Conservation (phyloP, 2,888 invertebrate genomes). For the Lithophane semibrunnea region DNA sequence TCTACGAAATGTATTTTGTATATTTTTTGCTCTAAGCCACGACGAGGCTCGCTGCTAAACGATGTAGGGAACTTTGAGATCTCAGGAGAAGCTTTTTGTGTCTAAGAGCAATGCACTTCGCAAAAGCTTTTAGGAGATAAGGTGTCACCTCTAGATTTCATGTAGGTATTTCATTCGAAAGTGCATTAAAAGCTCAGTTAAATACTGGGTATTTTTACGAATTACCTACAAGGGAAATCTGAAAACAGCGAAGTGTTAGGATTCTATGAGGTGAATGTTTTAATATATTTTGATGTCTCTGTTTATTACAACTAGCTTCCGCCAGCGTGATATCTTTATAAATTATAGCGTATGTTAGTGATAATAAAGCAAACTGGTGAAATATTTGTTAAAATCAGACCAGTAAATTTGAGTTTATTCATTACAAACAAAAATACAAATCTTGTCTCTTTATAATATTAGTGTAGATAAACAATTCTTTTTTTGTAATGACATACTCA, state of each 20-base stretch:
- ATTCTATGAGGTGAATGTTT: background rate
- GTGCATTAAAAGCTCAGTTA: constrained; percentile 1
- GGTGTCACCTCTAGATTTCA: background rate
- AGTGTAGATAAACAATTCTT: background rate
- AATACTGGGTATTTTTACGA: constrained; percentile 6
- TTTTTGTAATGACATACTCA: background rate
- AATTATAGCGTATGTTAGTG: no score
- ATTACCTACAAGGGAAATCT: background rate
- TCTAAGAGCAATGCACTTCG: constrained; percentile 21
- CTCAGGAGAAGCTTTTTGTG: constrained; percentile 18
- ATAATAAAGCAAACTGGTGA: no score
- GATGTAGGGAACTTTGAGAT: constrained; percentile 11
- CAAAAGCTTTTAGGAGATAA: constrained; percentile 23
- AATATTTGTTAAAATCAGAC: no score
- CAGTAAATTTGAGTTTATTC: no score
- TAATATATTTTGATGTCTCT: background rate
- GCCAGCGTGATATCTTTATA: no score
- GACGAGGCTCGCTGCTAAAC: background rate
- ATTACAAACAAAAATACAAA: no score
- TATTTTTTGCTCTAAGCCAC: constrained; percentile 26
- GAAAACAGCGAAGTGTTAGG: background rate
- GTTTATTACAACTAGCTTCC: background rate
- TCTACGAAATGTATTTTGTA: constrained; percentile 29
- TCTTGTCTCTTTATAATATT: no score
- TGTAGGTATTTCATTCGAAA: background rate